These are phyloP conservation scores for Corythornis leucogaster DNA, from an alignment of 2,797 vertebrate species.

Conservation along the genomic window DNA sequence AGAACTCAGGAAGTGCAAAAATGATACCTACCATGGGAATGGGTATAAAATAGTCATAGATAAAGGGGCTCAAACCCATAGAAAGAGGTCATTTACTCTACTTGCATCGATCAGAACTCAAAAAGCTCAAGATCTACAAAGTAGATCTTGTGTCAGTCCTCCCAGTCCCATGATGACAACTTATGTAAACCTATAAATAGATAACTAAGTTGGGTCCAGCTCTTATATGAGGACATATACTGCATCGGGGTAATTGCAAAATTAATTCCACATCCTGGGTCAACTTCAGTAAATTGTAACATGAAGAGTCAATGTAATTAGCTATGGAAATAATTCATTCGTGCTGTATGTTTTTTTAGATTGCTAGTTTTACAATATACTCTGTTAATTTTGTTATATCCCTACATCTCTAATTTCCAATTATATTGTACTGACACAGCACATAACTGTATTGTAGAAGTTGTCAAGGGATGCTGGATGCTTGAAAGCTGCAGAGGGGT, in stretches of 20 bases:
- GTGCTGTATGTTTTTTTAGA: background rate
- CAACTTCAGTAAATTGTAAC: background rate
- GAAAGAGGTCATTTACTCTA: background rate
- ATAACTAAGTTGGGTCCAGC: background rate
- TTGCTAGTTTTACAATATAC: background rate
- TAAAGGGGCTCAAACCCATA: background rate
- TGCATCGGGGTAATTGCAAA: background rate
- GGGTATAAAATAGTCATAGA: background rate
- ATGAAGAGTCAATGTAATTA: background rate
- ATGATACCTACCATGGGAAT: background rate
- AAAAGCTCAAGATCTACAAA: background rate
- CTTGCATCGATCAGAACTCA: background rate
- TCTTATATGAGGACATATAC: background rate
- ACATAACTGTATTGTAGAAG: background rate
- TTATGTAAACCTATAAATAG: background rate
- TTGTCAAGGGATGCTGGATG: background rate
- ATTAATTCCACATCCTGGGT: background rate
- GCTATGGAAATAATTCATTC: conserved; percentile 9
- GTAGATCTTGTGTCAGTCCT: background rate
- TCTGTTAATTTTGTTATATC: background rate
- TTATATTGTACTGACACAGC: background rate
- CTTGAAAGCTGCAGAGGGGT: background rate
- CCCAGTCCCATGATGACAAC: background rate
- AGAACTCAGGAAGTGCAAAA: background rate
- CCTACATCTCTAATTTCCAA: background rate